Conservation (phyloP, 2,797 vertebrate genomes). For the Aeoliscus strigatus region DNA sequence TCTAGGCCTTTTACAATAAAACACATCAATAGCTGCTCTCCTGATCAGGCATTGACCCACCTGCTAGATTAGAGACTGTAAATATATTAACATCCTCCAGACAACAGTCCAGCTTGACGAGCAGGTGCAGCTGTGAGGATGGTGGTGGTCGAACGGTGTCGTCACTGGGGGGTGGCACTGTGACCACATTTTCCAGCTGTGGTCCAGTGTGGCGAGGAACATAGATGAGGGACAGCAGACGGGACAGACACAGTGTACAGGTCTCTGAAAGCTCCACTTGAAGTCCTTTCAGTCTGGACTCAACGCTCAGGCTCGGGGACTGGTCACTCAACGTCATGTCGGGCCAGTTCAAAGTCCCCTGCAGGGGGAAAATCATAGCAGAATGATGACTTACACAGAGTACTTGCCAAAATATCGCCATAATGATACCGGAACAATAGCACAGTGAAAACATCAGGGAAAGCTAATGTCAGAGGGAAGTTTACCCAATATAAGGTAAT, state of each 20-base stretch:
- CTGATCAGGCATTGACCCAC: conserved; percentile 61
- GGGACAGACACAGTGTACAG: conserved; percentile 87
- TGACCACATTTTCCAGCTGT: conserved; percentile 29
- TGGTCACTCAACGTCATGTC: conserved; percentile 69
- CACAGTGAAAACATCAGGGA: no score
- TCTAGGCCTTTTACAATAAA: no score
- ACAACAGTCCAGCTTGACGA: conserved; percentile 86
- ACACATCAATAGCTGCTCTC: no score
- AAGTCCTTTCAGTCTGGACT: conserved; percentile 86
- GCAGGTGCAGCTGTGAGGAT: conserved; percentile 62
- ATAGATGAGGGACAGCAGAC: conserved; percentile 79
- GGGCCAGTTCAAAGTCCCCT: conserved; percentile 89
- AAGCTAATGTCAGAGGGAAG: no score
- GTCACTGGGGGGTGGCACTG: conserved; percentile 31
- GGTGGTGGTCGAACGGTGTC: conserved; percentile 8
- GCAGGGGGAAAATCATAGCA: conserved; percentile 8
- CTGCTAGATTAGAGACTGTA: conserved; percentile 85
- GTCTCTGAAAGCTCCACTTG: conserved; percentile 92
- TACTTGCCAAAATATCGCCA: no score
- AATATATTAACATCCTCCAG: conserved; percentile 92
- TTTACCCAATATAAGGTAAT: no score
- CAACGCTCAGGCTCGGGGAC: conserved; percentile 78
- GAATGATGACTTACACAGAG: background rate
- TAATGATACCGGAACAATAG: no score
- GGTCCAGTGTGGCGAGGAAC: conserved; percentile 17